Evolutionary conservation across 2,888 invertebrate species (phyloP).

Genomic region (Drosophila kokeensis): DNA sequence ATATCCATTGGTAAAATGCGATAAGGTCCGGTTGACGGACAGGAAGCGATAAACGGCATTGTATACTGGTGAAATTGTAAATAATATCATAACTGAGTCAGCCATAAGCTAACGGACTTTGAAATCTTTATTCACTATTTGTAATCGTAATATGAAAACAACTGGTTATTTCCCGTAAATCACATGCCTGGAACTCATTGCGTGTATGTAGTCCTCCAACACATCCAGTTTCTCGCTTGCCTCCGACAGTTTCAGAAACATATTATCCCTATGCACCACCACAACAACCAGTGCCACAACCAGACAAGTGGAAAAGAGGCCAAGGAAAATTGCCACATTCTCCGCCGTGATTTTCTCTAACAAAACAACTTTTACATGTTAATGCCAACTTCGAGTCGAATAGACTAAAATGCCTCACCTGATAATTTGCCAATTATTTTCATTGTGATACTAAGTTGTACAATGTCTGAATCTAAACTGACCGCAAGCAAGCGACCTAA

Average conservation of each 20-base stretch:
- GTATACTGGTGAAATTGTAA: conserved; percentile 20
- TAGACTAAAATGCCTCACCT: conserved; percentile 43
- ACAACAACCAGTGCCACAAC: conserved; percentile 69
- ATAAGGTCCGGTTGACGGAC: conserved; percentile 13
- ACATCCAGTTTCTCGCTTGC: conserved; percentile 67
- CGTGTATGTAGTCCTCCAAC: conserved; percentile 66
- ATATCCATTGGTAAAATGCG: conserved; percentile 42
- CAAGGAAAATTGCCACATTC: conserved; percentile 72
- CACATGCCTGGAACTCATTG: not conserved
- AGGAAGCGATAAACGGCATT: conserved; percentile 4
- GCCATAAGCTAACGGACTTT: not conserved
- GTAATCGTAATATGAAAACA: not conserved
- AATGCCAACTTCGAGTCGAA: not conserved
- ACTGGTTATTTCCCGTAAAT: not conserved
- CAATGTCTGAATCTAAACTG: conserved; percentile 35
- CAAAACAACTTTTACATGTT: not conserved
- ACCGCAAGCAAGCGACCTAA: conserved; percentile 9
- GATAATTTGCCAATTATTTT: conserved; percentile 45
- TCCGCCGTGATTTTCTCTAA: conserved; percentile 64
- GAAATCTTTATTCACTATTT: conserved; percentile 4
- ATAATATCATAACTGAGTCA: conserved; percentile 12
- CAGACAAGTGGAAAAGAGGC: conserved; percentile 66
- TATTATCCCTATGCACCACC: conserved; percentile 63
- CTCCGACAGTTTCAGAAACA: conserved; percentile 65
- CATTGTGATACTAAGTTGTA: conserved; percentile 17